Percentiles rank a stretch among this genome's conserved stretches.
Conservation (phyloP, 2,888 invertebrate genomes). For the Magallana nippona region DNA sequence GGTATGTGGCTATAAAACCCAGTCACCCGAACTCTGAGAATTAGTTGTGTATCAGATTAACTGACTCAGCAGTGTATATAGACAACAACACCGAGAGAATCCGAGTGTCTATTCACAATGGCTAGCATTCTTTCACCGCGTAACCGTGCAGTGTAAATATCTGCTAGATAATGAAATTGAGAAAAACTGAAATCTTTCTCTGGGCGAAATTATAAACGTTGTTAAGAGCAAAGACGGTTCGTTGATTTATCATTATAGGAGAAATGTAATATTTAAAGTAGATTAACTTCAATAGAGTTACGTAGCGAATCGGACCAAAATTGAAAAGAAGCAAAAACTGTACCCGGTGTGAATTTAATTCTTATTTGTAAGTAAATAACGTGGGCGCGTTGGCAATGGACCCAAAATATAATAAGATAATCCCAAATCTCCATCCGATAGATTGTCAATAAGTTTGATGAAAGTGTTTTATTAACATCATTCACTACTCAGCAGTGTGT, state of each 20-base stretch:
- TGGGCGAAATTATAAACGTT: neutral
- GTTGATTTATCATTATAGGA: neutral
- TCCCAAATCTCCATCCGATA: too few species aligned
- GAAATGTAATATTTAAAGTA: neutral
- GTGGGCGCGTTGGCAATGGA: too few species aligned
- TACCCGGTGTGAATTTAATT: too few species aligned
- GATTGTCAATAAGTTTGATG: too few species aligned
- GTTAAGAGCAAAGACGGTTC: neutral
- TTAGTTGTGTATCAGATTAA: neutral
- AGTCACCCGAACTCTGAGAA: neutral
- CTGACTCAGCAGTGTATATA: conserved; percentile 6
- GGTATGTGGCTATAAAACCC: conserved; percentile 19
- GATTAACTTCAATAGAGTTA: neutral
- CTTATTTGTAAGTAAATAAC: too few species aligned
- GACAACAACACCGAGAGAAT: neutral
- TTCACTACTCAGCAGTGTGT: too few species aligned
- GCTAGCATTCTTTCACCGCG: neutral
- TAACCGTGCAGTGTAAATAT: neutral
- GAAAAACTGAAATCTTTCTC: neutral
- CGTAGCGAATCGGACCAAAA: neutral
- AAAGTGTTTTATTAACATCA: too few species aligned
- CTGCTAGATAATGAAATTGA: too few species aligned
- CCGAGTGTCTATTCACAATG: neutral
- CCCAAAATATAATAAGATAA: too few species aligned
- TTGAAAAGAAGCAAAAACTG: neutral